Evolutionary conservation across 2,797 vertebrate genomes (phyloP), one percentile per base, ranked within the genome.

Genomic region (Pangasius krempfi): DNA sequence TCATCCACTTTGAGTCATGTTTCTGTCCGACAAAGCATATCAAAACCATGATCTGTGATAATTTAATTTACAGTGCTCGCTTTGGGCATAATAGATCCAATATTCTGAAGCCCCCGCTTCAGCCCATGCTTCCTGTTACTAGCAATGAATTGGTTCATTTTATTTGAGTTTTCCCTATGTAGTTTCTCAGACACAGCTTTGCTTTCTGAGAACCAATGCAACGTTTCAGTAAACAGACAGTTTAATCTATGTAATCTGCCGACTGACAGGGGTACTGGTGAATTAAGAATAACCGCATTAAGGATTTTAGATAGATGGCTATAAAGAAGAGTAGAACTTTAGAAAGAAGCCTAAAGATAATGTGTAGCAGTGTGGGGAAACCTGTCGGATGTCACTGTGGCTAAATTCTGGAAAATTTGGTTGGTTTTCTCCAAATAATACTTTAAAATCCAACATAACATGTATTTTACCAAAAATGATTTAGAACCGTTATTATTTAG

Each of bases 11-110:
- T 70, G 66, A 62, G 56, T 82, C 56, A 60, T 40, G 47, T 56
- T 56, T 54, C 50, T 52, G 83, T 85, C 64, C 6, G 30, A 72
- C 62, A 54, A 72, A 84, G 40, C 8, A 84, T 12, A 84, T 84
- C 82, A 84, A 33, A 50, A 37, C 66, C 20, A 85, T 54, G 47
- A 85, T 52, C 50, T 56, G 47, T 25, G 66, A 72, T 85, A 6
- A 85, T 68, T 70, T 72, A 72, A 85, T 85, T 70, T 85, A 40
- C 33, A 50, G n/a, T 84, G 4, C 64, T 50, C n/a, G 27, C 66
- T 72, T 72, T 25, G 47, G 10, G 83, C 64, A 72, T 72, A 70
- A 85, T 70, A 54, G 50, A 72, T 22, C 44, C 18, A 72, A 52
- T 85, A 85, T 85, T 37, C 47, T 7, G 10, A 68, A 85, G 47